phyloP scores from a whole-genome alignment of 2,797 vertebrate species.

The Furcifer pardalis region DNA sequence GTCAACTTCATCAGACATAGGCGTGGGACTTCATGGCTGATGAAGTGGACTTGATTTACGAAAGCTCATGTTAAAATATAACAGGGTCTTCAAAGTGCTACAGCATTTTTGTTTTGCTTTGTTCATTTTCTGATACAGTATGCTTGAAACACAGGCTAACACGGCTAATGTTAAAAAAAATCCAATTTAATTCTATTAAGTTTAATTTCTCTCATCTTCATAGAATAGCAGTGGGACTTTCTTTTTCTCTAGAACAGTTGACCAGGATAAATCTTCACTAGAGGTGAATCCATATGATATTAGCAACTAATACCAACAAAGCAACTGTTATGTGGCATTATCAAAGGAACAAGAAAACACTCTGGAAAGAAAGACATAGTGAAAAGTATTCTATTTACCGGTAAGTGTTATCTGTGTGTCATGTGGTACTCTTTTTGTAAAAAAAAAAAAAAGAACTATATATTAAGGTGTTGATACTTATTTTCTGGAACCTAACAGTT shows the following conservation, averaged over 20 bases:
- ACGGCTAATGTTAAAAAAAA: too few relatives aligned
- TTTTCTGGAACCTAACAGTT: not conserved
- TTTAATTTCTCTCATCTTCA: not conserved
- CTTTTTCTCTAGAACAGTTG: not conserved
- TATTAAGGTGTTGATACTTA: not conserved
- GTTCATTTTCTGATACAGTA: too few relatives aligned
- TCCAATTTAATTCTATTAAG: not conserved
- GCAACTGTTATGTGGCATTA: not conserved
- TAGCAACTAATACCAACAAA: not conserved
- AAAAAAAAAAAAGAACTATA: too few relatives aligned
- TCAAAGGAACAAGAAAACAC: not conserved
- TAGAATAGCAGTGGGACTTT: not conserved
- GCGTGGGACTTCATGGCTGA: too few relatives aligned
- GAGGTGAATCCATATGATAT: not conserved
- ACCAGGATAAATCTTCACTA: not conserved
- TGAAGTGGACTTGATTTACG: too few relatives aligned
- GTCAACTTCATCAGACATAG: too few relatives aligned
- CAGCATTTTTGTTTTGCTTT: too few relatives aligned
- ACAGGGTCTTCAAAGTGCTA: too few relatives aligned
- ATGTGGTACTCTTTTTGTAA: too few relatives aligned
- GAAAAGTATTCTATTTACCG: not conserved
- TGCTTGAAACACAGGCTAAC: too few relatives aligned
- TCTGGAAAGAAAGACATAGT: not conserved
- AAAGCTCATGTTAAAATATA: too few relatives aligned
- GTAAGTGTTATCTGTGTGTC: too few relatives aligned